Evolutionary conservation across 2,888 invertebrate genomes (phyloP).

Genomic region (Leptodirus hochenwartii): DNA sequence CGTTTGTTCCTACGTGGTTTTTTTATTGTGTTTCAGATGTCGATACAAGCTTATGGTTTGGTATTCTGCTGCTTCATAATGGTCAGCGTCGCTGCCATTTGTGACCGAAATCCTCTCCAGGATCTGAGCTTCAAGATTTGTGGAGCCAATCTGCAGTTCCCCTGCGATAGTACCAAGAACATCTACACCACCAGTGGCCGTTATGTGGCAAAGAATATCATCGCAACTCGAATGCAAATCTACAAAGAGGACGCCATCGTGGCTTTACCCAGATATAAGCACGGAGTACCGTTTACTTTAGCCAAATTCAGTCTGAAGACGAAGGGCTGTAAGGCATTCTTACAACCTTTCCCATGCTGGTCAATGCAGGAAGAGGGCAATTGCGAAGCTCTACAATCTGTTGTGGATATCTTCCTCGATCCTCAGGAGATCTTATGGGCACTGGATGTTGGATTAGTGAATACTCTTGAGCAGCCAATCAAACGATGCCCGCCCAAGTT

Average conservation of each 20-base stretch:
- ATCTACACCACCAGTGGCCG: constrained; percentile 36
- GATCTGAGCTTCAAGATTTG: constrained; percentile 24
- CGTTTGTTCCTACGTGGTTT: no score
- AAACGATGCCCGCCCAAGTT: constrained; percentile 40
- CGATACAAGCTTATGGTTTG: no score
- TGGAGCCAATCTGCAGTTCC: constrained; percentile 32
- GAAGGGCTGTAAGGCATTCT: constrained; percentile 30
- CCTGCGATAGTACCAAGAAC: constrained; percentile 36
- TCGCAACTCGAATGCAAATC: constrained; percentile 41
- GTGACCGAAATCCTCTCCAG: constrained; percentile 13
- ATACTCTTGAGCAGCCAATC: constrained; percentile 37
- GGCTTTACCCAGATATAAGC: constrained; percentile 38
- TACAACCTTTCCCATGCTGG: constrained; percentile 48
- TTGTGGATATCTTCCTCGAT: constrained; percentile 44
- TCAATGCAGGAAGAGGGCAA: constrained; percentile 50
- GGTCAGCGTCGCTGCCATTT: constrained; percentile 8
- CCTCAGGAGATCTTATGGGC: constrained; percentile 38
- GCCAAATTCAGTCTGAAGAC: constrained; percentile 33
- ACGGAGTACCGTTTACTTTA: constrained; percentile 41
- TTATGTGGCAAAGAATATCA: constrained; percentile 38
- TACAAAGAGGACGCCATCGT: constrained; percentile 36
- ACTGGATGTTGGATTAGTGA: constrained; percentile 38
- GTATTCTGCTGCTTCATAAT: no score
- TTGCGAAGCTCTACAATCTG: constrained; percentile 50
- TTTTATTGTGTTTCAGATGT: no score